These are phyloP conservation scores for Nymphalis polychloros DNA, from an alignment of 2,888 invertebrate species.

Conservation along the genomic window DNA sequence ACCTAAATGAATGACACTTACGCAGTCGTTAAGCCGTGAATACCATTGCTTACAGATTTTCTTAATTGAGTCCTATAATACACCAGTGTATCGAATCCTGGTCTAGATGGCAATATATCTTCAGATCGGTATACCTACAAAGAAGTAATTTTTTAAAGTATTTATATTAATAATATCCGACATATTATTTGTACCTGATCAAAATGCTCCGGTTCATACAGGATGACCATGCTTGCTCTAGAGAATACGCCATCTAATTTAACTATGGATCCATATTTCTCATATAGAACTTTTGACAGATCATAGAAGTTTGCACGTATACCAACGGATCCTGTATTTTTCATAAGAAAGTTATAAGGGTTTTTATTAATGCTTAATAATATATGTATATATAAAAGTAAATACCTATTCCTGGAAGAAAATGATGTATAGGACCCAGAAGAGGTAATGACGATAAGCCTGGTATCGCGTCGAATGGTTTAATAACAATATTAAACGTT, in stretches of 20 bases:
- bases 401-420: constrained; percentile 62
- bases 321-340: constrained; percentile 58
- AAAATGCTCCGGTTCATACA: constrained; percentile 64
- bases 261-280: constrained; percentile 63
- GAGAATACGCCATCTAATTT: constrained; percentile 60
- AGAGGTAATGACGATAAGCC: constrained; percentile 63
- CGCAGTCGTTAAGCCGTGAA: constrained; percentile 67
- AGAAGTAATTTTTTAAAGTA: neutral
- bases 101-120: constrained; percentile 65
- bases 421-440: constrained; percentile 64
- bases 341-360: neutral
- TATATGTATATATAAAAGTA: neutral
- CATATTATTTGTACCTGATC: constrained; percentile 52
- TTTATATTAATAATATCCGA: neutral
- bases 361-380: neutral
- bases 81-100: constrained; percentile 62
- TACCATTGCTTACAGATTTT: constrained; percentile 59
- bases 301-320: constrained; percentile 53
- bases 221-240: constrained; percentile 58
- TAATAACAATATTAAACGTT: constrained; percentile 43
- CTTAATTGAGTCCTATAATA: constrained; percentile 64
- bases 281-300: constrained; percentile 49
- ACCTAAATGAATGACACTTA: constrained; percentile 46
- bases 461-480: constrained; percentile 61
- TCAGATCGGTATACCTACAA: constrained; percentile 69